These are phyloP conservation scores for Puma concolor DNA, from an alignment of 2,113 vertebrate genomes.

Conservation along the genomic window DNA sequence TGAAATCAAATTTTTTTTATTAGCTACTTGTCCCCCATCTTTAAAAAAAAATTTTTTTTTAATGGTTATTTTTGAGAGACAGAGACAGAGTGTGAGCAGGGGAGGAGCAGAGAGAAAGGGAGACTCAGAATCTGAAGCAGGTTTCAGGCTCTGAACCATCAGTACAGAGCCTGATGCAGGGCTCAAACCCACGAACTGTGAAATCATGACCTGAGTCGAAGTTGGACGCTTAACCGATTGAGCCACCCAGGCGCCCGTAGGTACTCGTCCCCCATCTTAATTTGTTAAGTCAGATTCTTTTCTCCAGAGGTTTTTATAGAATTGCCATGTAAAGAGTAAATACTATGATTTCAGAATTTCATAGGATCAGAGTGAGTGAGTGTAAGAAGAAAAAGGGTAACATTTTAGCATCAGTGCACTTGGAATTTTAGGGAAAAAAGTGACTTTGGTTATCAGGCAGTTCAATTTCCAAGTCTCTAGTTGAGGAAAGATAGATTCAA, in stretches of 20 bases:
- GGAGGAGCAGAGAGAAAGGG: too few relatives aligned
- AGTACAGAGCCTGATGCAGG: too few relatives aligned
- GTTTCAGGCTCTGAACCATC: too few relatives aligned
- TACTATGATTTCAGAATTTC: neutral
- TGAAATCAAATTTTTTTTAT: conserved; percentile 2
- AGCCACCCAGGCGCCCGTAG: too few relatives aligned
- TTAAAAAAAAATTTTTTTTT: neutral
- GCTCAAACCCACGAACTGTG: too few relatives aligned
- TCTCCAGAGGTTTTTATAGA: neutral
- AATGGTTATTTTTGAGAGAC: too few relatives aligned
- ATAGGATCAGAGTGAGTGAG: neutral
- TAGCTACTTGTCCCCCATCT: neutral
- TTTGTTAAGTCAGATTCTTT: neutral
- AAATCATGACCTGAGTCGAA: too few relatives aligned
- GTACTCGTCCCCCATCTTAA: neutral
- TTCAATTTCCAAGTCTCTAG: neutral
- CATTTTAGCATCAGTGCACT: neutral
- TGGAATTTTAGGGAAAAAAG: conserved; percentile 34
- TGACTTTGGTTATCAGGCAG: neutral
- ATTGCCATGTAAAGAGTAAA: neutral
- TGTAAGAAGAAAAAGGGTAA: neutral
- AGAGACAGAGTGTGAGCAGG: too few relatives aligned
- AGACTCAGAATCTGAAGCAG: too few relatives aligned
- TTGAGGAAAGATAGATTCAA: conserved; percentile 23
- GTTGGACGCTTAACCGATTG: too few relatives aligned